A percentile compares a stretch with the other conserved stretches of the same genome.
phyloP scores from a whole-genome alignment of 2,797 vertebrate genomes.

The Melanotaenia nigrans region DNA sequence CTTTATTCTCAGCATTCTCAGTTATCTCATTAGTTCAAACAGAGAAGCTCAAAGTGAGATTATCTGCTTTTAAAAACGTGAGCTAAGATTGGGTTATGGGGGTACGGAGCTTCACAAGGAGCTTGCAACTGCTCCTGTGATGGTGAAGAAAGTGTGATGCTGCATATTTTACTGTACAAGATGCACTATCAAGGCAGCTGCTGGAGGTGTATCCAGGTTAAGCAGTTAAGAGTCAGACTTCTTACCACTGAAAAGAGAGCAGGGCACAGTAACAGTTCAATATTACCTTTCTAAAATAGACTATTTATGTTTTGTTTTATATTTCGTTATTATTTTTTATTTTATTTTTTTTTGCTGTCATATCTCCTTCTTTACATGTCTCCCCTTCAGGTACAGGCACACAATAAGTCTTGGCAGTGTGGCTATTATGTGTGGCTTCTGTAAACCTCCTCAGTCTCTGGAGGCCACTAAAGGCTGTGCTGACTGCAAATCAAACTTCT shows the following conservation, averaged over 20 bases:
- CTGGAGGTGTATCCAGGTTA: conserved; percentile 68
- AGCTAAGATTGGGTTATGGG: conserved; percentile 18
- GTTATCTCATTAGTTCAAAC: conserved; percentile 18
- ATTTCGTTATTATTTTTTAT: no score
- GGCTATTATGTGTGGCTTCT: conserved; percentile 94
- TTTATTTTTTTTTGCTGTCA: background rate
- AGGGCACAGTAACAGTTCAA: conserved; percentile 38
- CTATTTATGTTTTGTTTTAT: background rate
- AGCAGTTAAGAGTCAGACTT: conserved; percentile 34
- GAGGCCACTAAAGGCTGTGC: conserved; percentile 97
- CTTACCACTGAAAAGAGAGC: conserved; percentile 46
- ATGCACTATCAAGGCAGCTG: conserved; percentile 60
- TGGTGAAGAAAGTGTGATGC: conserved; percentile 58
- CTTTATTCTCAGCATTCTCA: background rate
- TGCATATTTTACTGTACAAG: conserved; percentile 65
- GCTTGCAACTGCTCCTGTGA: conserved; percentile 41
- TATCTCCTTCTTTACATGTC: conserved; percentile 24
- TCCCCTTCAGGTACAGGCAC: conserved; percentile 85
- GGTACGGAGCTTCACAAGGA: conserved; percentile 33
- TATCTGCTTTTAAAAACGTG: conserved; percentile 15
- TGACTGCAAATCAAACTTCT: conserved; percentile 95
- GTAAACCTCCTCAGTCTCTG: conserved; percentile 89
- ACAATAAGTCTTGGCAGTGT: conserved; percentile 90
- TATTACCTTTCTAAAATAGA: conserved; percentile 10
- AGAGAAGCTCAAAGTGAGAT: conserved; percentile 42